Evolutionary conservation across 2,888 invertebrate species (phyloP), one percentile per base, ranked within the genome.

Genomic region (Plagiodera versicolora): DNA sequence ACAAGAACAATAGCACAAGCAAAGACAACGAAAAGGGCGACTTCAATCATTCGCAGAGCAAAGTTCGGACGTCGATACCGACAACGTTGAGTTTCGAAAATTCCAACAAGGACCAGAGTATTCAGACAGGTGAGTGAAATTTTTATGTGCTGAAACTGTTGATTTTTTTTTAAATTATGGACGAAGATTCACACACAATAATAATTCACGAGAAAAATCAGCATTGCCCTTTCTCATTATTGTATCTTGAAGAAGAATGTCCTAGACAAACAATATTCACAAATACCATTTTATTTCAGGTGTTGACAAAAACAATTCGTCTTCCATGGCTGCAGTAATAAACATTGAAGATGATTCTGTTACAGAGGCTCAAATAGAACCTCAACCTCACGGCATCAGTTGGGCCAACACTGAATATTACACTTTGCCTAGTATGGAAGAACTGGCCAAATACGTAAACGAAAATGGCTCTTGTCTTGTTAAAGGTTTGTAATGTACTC

Each of bases 361-460:
- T 11, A 18, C 49, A 11, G 56, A 60, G 10, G 64, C 55, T 9
- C 62, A 30, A 10, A 63, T 61, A 3, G 64, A 64, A 28, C 18
- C 50, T 11, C 39, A 46, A 1, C 89, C 90, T 0, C 87, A 92
- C 0, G 92, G 94, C 1, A 88, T 97, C 5, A 84, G 86, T 6
- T 81, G 95, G 45, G 87, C 86, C 0, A 83, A 95, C 0, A 87
- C 83, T 0, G 97, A 95, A 5, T 98, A 98, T 80, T 98, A 94
- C 78, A 95, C 94, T 0, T 87, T 94, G 64, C 98, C 98, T 0
- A 81, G 89, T 0, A 75, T 96, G 60, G 90, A 94, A 44, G 91
- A 94, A 67, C 84, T 99, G 71, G 85, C 85, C 72, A 86, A 84
- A 0, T 89, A 88, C 76, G 82, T 91, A 45, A 83, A 87, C 0